Conservation (phyloP, 2,113 vertebrate species). For the Climacteris rufus region DNA sequence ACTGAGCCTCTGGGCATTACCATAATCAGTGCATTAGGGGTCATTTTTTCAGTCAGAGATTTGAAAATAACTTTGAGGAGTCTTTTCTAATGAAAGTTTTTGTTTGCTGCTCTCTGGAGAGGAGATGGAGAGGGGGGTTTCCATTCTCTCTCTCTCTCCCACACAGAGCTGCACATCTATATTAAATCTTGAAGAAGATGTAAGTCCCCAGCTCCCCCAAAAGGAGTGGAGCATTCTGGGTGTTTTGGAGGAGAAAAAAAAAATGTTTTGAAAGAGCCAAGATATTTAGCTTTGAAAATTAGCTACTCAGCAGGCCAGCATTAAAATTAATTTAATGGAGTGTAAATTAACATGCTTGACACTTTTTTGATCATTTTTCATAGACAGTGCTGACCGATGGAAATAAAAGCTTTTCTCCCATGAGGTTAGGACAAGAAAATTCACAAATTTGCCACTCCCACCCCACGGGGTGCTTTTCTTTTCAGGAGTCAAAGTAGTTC, state of each 20-base stretch:
- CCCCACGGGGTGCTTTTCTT: background rate
- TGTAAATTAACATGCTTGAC: conserved; percentile 75
- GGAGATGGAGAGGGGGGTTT: background rate
- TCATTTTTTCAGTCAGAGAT: conserved; percentile 44
- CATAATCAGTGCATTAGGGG: conserved; percentile 55
- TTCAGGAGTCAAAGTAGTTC: conserved; percentile 54
- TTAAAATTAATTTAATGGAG: conserved; percentile 80
- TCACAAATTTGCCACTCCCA: conserved; percentile 23
- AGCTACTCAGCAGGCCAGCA: conserved; percentile 67
- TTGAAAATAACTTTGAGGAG: conserved; percentile 56
- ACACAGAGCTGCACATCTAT: background rate
- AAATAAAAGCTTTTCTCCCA: conserved; percentile 41
- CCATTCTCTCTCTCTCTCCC: background rate
- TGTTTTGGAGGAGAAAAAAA: conserved; percentile 38
- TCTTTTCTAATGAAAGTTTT: conserved; percentile 32
- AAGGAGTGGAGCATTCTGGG: background rate
- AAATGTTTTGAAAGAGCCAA: conserved; percentile 58
- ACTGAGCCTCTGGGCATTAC: conserved; percentile 24
- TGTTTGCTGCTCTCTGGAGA: conserved; percentile 4
- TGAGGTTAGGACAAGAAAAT: conserved; percentile 26
- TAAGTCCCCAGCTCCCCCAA: background rate
- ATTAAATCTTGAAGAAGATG: background rate
- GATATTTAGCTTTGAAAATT: conserved; percentile 66
- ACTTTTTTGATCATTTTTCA: conserved; percentile 70
- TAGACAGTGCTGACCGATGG: conserved; percentile 51